Base-by-base conservation (phyloP, 1,140 invertebrate genomes). In the Drosophila ironensis region DNA sequence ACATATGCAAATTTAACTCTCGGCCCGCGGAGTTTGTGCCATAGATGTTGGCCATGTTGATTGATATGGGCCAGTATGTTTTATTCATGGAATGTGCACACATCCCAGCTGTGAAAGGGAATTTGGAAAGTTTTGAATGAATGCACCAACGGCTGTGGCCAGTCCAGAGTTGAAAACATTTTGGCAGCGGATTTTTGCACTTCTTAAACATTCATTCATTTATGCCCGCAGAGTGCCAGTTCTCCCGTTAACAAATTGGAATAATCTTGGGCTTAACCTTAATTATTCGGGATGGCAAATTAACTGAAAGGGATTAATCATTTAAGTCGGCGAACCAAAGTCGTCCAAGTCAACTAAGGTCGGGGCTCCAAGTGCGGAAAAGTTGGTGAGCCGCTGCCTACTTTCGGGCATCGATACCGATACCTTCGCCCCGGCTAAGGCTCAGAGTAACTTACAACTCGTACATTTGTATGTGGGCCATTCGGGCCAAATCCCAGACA, bases 181-280 rank as follows among this genome's bases (percentile, higher is more conserved):
- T n/a, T n/a, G n/a, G n/a, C n/a, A n/a, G n/a, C n/a, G n/a, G n/a
- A n/a, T n/a, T n/a, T n/a, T n/a, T n/a, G n/a, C 5, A 22, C 20
- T 22, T 22, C 20, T 3, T 22, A 3, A 22, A 22, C 20, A 22
- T 22, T 3, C 20, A n/a, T n/a, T n/a, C n/a, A n/a, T n/a, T n/a
- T n/a, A n/a, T n/a, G n/a, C n/a, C n/a, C n/a, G n/a, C n/a, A n/a
- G n/a, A n/a, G n/a, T n/a, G n/a, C n/a, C n/a, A n/a, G n/a, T n/a
- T n/a, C n/a, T n/a, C n/a, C n/a, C n/a, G n/a, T n/a, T n/a, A n/a
- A n/a, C n/a, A n/a, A 47, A 78, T 73, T 80, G 51, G 68, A 42
- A 84, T 84, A 77, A 69, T 77, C 72, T 70, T 51, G 57, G n/a
- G n/a, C n/a, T n/a, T n/a, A n/a, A n/a, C n/a, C 54, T 78, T 73